Evolutionary conservation across 2,113 vertebrate genomes (phyloP).

Genomic region (Vulpes vulpes): DNA sequence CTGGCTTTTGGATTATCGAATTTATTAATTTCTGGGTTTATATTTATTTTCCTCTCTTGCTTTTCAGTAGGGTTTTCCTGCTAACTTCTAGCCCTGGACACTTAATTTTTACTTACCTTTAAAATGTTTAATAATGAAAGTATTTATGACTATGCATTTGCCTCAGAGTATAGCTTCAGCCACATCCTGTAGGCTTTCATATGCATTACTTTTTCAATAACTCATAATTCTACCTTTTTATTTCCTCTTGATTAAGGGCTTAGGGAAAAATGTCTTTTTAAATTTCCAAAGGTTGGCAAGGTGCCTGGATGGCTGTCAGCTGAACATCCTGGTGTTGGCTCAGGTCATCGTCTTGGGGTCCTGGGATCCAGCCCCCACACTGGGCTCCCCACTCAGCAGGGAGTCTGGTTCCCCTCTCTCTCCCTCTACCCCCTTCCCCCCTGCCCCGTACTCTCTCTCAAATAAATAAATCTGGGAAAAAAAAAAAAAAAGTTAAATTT

Average conservation of each 20-base stretch:
- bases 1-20: constrained; percentile 16
- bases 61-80: neutral
- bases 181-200: neutral
- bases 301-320: neutral
- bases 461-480: neutral
- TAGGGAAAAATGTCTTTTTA: constrained; percentile 34
- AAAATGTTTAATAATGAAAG: neutral
- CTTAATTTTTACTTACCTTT: constrained; percentile 40
- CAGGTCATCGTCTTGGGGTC: neutral
- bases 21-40: neutral
- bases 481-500: neutral
- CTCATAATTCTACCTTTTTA: neutral
- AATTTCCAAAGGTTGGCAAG: neutral
- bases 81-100: neutral
- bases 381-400: neutral
- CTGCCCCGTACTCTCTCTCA: neutral
- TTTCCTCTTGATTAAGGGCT: constrained; percentile 16
- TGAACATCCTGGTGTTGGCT: neutral
- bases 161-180: constrained; percentile 48
- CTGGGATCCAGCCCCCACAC: neutral
- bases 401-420: neutral
- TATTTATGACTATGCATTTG: constrained; percentile 39
- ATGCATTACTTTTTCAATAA: neutral
- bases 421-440: neutral
- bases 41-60: neutral